Percentiles rank a stretch among this genome's conserved stretches.
These are phyloP conservation scores for Diphyllodes magnificus DNA, from an alignment of 2,113 vertebrate genomes.

Conservation along the genomic window DNA sequence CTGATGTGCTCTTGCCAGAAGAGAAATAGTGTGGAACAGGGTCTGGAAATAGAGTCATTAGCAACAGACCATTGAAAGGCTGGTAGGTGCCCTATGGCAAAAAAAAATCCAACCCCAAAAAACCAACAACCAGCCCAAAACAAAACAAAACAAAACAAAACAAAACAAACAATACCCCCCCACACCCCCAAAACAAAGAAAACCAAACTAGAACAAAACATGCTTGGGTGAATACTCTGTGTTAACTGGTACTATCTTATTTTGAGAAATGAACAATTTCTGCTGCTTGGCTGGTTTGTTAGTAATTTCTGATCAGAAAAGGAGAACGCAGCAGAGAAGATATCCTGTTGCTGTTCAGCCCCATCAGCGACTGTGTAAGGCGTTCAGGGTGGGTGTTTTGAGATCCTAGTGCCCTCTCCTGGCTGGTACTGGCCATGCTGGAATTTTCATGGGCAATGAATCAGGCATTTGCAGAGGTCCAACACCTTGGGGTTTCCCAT, in stretches of 20 bases:
- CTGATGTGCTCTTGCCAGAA: background rate
- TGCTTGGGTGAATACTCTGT: background rate
- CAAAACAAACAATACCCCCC: background rate
- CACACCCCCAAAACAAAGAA: background rate
- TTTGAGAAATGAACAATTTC: background rate
- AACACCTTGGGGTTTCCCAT: background rate
- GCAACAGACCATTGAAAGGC: background rate
- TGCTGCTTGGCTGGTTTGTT: background rate
- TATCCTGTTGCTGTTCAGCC: background rate
- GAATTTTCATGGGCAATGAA: background rate
- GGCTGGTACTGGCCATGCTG: background rate
- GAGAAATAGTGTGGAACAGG: background rate
- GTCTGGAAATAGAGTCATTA: background rate
- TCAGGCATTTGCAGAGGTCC: background rate
- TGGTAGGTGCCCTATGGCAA: background rate
- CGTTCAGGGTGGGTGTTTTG: background rate
- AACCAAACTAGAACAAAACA: background rate
- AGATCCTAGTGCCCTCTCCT: background rate
- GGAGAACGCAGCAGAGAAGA: background rate
- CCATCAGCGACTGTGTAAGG: background rate
- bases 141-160: background rate
- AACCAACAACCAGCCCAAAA: background rate
- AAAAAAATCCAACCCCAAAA: background rate
- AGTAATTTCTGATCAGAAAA: background rate
- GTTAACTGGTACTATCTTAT: background rate